Base-by-base conservation (phyloP, 2,888 invertebrate species). In the Druceiella hillmani region DNA sequence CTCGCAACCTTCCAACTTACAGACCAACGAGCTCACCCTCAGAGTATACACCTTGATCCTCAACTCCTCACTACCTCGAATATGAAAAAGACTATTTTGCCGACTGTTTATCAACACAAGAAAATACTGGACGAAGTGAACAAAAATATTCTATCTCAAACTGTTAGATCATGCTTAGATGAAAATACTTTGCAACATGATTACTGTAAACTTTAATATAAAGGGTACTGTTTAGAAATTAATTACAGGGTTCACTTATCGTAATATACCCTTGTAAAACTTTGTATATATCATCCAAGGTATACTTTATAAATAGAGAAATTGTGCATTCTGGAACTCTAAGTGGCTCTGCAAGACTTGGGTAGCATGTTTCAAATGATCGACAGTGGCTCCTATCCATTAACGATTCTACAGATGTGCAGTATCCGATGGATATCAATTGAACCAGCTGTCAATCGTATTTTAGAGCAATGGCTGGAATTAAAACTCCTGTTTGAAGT, bases 11-110 rank as follows among this genome's bases (percentile, higher is more conserved):
- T n/a, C 9, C 27, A n/a, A 5, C 10, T 48, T 48, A 45, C 46
- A 43, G 38, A 37, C 47, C 51, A 50, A 13, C 46, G 49, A n/a
- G n/a, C n/a, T n/a, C n/a, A n/a, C n/a, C n/a, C n/a, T n/a, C n/a
- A n/a, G n/a, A 16, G 29, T 15, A 29, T 29, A 16, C 29, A 15
- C 13, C 26, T 9, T 28, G 35, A 37, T 31, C 43, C 46, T 49
- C 49, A 46, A 50, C 49, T 53, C 51, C 50, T 45, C 15, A 50
- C 43, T 50, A 53, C 50, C 44, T 53, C 53, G 50, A 54, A 9
- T 54, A 52, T 50, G 52, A 52, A 55, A 52, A 51, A 53, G 52
- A 55, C 50, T 53, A 53, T 52, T 55, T 52, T 55, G 50, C 54
- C 54, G 51, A 52, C 51, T 52, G 51, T 51, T 50, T 51, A 50